These are phyloP conservation scores for Stomatorhinus walkeri DNA, from an alignment of 2,797 vertebrate species.

Conservation along the genomic window DNA sequence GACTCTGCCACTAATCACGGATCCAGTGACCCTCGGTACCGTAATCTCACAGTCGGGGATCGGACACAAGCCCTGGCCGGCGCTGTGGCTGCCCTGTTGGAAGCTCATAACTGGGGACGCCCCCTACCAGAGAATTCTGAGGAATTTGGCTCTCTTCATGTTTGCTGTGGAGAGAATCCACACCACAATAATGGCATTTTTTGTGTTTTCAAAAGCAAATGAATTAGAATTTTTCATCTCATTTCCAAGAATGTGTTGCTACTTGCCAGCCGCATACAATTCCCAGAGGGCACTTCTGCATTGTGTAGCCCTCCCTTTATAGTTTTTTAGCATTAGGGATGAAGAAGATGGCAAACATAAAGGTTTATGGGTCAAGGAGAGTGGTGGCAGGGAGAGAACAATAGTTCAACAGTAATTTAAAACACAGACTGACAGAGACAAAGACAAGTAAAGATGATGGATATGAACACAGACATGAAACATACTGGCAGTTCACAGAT, in stretches of 20 bases:
- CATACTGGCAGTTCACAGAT: background rate
- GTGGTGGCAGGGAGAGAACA: background rate
- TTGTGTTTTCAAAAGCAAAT: background rate
- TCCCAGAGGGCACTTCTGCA: background rate
- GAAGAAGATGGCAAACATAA: background rate
- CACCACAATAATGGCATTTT: background rate
- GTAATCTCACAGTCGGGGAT: background rate
- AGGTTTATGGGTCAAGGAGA: background rate
- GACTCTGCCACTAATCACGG: slow-evolving; percentile 10
- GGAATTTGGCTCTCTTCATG: background rate
- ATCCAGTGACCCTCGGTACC: background rate
- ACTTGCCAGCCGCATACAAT: background rate
- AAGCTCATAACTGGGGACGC: background rate
- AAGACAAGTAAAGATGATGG: background rate
- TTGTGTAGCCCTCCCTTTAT: background rate
- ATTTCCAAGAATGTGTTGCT: background rate
- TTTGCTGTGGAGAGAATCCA: background rate
- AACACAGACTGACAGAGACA: background rate
- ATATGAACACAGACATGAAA: background rate
- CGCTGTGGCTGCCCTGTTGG: background rate
- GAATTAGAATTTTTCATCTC: background rate
- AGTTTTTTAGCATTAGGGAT: background rate
- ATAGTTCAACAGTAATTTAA: background rate
- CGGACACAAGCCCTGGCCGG: background rate
- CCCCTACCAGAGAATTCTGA: background rate